Conservation (phyloP, 1,140 invertebrate genomes). For the Aphis craccivora region DNA sequence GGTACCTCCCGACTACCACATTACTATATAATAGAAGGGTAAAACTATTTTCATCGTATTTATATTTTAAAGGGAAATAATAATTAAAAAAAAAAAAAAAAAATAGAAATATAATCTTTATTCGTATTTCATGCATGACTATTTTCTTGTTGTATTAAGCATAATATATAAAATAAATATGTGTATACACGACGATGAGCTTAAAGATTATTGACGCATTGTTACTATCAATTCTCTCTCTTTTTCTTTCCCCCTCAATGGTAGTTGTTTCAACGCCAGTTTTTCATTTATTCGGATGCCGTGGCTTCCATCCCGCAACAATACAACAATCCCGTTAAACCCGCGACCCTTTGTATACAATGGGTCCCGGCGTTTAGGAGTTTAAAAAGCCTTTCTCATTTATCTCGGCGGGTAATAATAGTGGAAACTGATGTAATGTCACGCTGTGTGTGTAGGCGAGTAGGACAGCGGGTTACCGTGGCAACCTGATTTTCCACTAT, state of each 20-base stretch:
- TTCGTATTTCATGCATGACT: background rate
- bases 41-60: background rate
- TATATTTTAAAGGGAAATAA: background rate
- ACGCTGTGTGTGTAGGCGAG: constrained; percentile 13
- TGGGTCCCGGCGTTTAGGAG: constrained; percentile 31
- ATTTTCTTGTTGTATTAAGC: background rate
- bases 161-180: background rate
- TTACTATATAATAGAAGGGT: background rate
- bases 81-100: background rate
- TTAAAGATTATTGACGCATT: constrained; percentile 19
- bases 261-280: constrained; percentile 19
- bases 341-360: constrained; percentile 31
- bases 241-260: background rate
- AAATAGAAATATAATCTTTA: background rate
- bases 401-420: constrained; percentile 57
- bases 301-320: background rate
- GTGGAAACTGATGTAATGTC: constrained; percentile 56
- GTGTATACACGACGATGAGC: background rate
- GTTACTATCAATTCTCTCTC: background rate
- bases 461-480: constrained; percentile 42
- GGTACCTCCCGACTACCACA: background rate
- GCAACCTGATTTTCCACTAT: constrained; percentile 53
- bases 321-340: constrained; percentile 35
- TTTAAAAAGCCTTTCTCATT: constrained; percentile 57
- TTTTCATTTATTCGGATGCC: background rate